These are phyloP conservation scores for Xanthia togata DNA, from an alignment of 2,888 invertebrate species.

Conservation along the genomic window DNA sequence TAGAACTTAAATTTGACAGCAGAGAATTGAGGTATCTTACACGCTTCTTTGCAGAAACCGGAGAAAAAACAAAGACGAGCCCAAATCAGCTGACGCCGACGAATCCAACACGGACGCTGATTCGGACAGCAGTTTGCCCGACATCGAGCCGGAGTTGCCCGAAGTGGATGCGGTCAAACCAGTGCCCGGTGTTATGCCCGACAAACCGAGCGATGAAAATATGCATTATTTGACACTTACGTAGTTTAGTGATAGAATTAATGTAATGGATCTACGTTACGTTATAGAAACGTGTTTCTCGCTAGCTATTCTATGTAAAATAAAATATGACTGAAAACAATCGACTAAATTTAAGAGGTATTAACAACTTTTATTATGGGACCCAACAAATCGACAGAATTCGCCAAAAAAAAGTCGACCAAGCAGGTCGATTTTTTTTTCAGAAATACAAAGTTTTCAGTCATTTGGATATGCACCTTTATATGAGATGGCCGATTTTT, in stretches of 20 bases:
- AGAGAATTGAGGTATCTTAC: no score
- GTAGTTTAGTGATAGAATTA: constrained; percentile 5
- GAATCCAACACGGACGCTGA: constrained; percentile 63
- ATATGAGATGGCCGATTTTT: no score
- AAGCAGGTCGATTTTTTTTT: no score
- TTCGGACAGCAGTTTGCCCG: constrained; percentile 67
- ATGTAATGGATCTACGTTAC: constrained; percentile 12
- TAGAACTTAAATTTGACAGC: no score
- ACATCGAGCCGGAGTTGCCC: constrained; percentile 53
- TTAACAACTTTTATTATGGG: no score
- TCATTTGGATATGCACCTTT: no score
- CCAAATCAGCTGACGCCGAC: constrained; percentile 61
- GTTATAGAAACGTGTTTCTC: constrained; percentile 33
- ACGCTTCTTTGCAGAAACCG: constrained; percentile 58
- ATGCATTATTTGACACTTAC: constrained; percentile 71
- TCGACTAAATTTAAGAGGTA: no score
- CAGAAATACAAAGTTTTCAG: no score
- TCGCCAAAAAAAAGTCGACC: no score
- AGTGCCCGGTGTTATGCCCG: constrained; percentile 23
- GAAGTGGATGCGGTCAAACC: constrained; percentile 46
- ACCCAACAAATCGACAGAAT: no score
- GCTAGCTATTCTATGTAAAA: neutral
- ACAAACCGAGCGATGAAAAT: constrained; percentile 60
- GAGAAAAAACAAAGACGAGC: constrained; percentile 72
- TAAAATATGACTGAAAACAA: neutral